Base-by-base conservation (phyloP, 2,113 vertebrate species). In the Anhinga anhinga region DNA sequence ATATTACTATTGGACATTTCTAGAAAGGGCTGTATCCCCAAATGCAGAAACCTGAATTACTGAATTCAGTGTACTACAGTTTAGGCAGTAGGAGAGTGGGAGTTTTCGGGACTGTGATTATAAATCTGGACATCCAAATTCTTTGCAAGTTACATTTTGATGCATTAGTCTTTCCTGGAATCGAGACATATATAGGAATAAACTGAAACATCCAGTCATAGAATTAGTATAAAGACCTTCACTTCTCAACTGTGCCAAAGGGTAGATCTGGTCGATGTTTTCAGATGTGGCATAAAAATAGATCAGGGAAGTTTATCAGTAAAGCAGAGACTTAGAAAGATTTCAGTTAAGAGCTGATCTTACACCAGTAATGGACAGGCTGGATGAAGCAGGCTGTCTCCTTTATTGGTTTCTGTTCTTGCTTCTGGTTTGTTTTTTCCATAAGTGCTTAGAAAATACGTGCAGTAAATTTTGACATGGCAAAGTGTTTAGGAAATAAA, bases 131-230 rank as follows among this genome's bases (percentile, higher is more conserved):
- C 49, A 77, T 38, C 44, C 53, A 84, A 65, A 94, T 89, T 87
- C 67, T 85, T 90, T 58, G 22, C n/a, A 77, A 86, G 62, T 79
- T 91, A 81, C 82, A 52, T 87, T 93, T 93, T 69, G 78, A 77
- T 84, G 55, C 90, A 56, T 86, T 90, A 84, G 65, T 50, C 76
- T 95, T 93, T 90, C 50, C 82, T 86, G 66, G 74, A 90, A 77
- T 73, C 0, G 2, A 82, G 70, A 50, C 74, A 45, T 42, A 34
- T 70, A 44, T 47, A 90, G 77, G 91, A 94, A 93, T 79, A 95
- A 91, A 89, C 77, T 40, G 58, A 95, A 93, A 82, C 38, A 72
- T 87, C 91, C 88, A 76, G 45, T 59, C 38, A 55, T 11, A 88
- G 70, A 82, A 44, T 66, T 65, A 66, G 18, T 49, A 66, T 52